Base-by-base conservation (phyloP, 1,140 invertebrate genomes). In the Anadara kagoshimensis region DNA sequence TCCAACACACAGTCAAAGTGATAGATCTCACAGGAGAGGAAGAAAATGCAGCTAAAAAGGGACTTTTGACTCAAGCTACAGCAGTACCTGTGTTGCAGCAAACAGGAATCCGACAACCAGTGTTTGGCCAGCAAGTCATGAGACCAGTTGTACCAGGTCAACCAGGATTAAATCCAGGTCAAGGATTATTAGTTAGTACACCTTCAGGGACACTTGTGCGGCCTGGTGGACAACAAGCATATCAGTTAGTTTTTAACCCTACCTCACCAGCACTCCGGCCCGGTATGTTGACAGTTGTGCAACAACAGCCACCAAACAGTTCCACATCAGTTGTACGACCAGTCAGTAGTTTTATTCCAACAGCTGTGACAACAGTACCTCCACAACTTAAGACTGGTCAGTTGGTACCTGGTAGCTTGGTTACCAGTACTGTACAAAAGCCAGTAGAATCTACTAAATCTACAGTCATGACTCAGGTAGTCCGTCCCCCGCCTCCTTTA, bases 11-110 rank as follows among this genome's bases (percentile, higher is more conserved):
- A 44, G 62, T 63, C 24, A 80, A 82, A 56, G 65, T 80, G 1
- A 80, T 82, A 41, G 80, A 82, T 56, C 43, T 82, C 44, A 82
- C 80, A 16, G 63, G 63, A 41, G 80, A 82, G 44, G 80, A 82
- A 65, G 80, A 82, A 43, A 47, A 12, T 24, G 56, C 53, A 5
- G 59, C 29, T 56, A 66, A 56, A 58, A 74, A 71, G 44, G 61
- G 58, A 43, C 43, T 54, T 44, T 36, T 51, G n/a, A 16, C 49
- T 54, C 58, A 59, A 12, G 58, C 12, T 43, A 36, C 66, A n/a
- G 43, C 44, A 64, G 12, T 26, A 20, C 22, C 47, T 18, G 5
- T 45, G 24, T 47, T 26, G 45, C 29, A 36, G 7, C 59, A 29
- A 41, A 16, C 43, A 47, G 67, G 43, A 26, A 56, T 69, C n/a